Base-by-base conservation (phyloP, 2,888 invertebrate genomes). In the Nomada ruficornis region DNA sequence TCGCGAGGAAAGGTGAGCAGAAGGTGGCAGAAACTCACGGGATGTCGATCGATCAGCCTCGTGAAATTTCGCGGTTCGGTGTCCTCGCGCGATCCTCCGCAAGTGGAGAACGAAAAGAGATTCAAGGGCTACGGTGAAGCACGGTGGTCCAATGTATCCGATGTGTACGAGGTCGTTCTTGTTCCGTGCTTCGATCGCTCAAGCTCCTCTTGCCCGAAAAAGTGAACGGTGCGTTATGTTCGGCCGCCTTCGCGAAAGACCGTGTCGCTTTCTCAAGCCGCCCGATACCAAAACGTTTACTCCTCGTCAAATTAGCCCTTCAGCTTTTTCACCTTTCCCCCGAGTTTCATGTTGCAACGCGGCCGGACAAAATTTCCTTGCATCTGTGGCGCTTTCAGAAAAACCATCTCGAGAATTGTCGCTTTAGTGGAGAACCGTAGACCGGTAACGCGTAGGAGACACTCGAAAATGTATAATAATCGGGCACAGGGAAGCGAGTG, bases 11-110 rank as follows among this genome's bases (percentile, higher is more conserved):
- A 80, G 74, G 81, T 77, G 72, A 75, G 77, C 80, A 86, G 81
- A 80, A 86, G 81, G 85, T 80, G 84, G 86, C 89, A 89, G 89
- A 91, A 88, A 84, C 87, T 89, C 87, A 89, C 89, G 89, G 88
- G 90, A 91, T 90, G 89, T 90, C 91, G 84, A 83, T 74, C 82
- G 63, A 80, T 62, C 84, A 81, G 71, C 79, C 85, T 73, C 75
- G 81, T 83, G 75, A 73, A 85, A 87, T 90, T 81, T 36, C 83
- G 80, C 70, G 80, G 57, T 79, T 65, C 78, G 0, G 75, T 78
- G 65, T 72, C 54, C 63, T 68, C 78, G 81, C 79, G 80, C 77
- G 63, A 64, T 63, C 64, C 47, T 44, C 80, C 44, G 55, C 60
- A 23, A 59, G 20, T 63, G 76, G n/a, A 44, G 18, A 54, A 23